A percentile compares a stretch with the other conserved stretches of the same genome.
Conservation (phyloP, 35 echinoderm and acorn worm genomes). For the Strongylocentrotus purpuratus region DNA sequence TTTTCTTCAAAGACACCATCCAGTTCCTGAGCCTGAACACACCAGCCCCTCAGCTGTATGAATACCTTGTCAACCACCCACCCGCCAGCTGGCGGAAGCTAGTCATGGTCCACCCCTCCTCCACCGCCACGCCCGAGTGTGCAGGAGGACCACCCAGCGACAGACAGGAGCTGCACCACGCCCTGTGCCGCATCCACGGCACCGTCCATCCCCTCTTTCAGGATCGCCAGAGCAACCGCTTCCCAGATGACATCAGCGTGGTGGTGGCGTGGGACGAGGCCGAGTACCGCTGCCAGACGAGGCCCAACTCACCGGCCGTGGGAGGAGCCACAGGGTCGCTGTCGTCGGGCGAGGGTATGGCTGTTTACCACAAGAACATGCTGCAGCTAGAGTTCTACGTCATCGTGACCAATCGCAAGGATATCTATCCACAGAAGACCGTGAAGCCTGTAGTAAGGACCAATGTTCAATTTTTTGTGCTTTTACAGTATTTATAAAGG, state of each 20-base stretch:
- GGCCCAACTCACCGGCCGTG: constrained; percentile 63
- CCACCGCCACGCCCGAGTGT: constrained; percentile 27
- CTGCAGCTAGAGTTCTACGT: constrained; percentile 87
- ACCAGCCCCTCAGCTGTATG: constrained; percentile 71
- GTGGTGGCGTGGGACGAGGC: constrained; percentile 66
- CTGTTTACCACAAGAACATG: constrained; percentile 70
- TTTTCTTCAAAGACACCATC: constrained; percentile 48
- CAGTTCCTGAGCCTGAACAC: constrained; percentile 87
- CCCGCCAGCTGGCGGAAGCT: constrained; percentile 59
- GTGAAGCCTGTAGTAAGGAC: neutral
- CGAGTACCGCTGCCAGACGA: constrained; percentile 60
- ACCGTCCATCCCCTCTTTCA: constrained; percentile 25
- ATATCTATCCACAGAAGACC: constrained; percentile 61
- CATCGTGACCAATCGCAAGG: constrained; percentile 84
- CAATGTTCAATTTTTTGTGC: neutral
- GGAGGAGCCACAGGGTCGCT: constrained; percentile 25
- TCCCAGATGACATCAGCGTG: constrained; percentile 57
- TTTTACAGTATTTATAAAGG: neutral
- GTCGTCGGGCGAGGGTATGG: neutral
- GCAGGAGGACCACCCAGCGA: neutral
- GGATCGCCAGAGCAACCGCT: neutral
- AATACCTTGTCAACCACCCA: constrained; percentile 78
- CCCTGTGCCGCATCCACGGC: constrained; percentile 57
- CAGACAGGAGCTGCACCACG: constrained; percentile 51
- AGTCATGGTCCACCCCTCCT: constrained; percentile 54